A percentile compares a stretch with the other conserved stretches of the same genome.
Evolutionary conservation across 1,140 invertebrate genomes (phyloP).

Genomic region (Bathynomus jamesi): DNA sequence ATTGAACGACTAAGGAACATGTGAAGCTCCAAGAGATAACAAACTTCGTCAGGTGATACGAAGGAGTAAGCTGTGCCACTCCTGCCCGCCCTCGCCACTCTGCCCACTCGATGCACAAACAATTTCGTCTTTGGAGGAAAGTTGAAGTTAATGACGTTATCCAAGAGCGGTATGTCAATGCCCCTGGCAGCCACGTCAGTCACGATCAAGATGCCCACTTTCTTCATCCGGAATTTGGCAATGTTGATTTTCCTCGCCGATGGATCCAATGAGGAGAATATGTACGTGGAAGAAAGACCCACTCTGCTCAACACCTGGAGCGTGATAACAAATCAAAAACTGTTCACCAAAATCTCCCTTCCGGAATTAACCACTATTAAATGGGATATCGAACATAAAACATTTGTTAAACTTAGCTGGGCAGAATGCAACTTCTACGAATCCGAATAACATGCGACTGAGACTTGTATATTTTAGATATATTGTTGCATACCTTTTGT

Average conservation of each 20-base stretch:
- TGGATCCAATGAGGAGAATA: slow-evolving; percentile 91
- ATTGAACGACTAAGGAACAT: slow-evolving; percentile 72
- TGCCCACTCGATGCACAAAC: slow-evolving; percentile 94
- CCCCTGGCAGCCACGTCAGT: slow-evolving; percentile 96
- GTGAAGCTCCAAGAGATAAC: slow-evolving; percentile 87
- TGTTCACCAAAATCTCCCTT: too few relatives aligned
- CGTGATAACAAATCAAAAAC: slow-evolving; percentile 7
- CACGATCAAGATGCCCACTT: slow-evolving; percentile 67
- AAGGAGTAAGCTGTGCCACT: slow-evolving; percentile 83
- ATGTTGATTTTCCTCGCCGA: slow-evolving; percentile 91
- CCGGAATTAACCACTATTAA: too few relatives aligned
- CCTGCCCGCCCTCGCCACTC: slow-evolving; percentile 90
- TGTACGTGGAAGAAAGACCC: slow-evolving; percentile 73
- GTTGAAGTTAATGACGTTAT: slow-evolving; percentile 95
- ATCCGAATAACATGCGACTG: too few relatives aligned
- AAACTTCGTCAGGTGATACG: slow-evolving; percentile 76
- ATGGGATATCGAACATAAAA: too few relatives aligned
- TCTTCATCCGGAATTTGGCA: slow-evolving; percentile 70
- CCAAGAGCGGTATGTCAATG: slow-evolving; percentile 90
- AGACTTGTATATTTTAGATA: too few relatives aligned
- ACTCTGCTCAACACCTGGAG: slow-evolving; percentile 69
- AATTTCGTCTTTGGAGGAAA: slow-evolving; percentile 95
- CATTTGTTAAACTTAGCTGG: too few relatives aligned
- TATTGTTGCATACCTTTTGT: too few relatives aligned
- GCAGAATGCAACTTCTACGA: too few relatives aligned